Percentiles rank a stretch among this genome's conserved stretches.
phyloP scores from a whole-genome alignment of 2,797 vertebrate species.

The Scolopax bukidnonensis region DNA sequence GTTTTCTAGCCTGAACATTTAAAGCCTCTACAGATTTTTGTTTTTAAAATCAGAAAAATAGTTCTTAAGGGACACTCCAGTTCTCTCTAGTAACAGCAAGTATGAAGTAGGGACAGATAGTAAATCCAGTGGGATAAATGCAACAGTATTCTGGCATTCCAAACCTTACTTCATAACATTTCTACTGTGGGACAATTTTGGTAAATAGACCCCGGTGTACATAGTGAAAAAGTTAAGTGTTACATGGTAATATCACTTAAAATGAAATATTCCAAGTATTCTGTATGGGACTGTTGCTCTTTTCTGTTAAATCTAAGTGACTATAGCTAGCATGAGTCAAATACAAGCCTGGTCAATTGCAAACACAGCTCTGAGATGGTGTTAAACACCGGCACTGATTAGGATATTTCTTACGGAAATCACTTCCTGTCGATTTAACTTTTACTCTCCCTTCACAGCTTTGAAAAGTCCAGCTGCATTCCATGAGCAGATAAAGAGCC shows the following conservation, averaged over 20 bases:
- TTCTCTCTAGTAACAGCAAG: neutral
- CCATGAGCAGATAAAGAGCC: slow-evolving; percentile 94
- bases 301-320: neutral
- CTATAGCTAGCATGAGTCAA: neutral
- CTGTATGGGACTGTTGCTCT: neutral
- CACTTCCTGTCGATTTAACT: slow-evolving; percentile 37
- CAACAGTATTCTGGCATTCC: neutral
- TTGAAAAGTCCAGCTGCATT: slow-evolving; percentile 95
- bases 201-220: neutral
- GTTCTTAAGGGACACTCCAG: neutral
- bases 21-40: neutral
- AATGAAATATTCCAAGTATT: neutral
- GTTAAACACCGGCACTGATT: neutral
- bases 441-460: slow-evolving; percentile 81
- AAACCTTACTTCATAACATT: neutral
- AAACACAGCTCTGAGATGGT: neutral
- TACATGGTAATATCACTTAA: neutral
- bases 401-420: neutral
- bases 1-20: neutral
- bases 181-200: neutral
- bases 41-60: neutral
- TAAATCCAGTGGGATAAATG: neutral
- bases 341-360: neutral
- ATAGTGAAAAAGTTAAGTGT: neutral
- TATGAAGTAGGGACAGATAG: neutral